Base-by-base conservation (phyloP, 2,797 vertebrate genomes). In the Microcaecilia unicolor region DNA sequence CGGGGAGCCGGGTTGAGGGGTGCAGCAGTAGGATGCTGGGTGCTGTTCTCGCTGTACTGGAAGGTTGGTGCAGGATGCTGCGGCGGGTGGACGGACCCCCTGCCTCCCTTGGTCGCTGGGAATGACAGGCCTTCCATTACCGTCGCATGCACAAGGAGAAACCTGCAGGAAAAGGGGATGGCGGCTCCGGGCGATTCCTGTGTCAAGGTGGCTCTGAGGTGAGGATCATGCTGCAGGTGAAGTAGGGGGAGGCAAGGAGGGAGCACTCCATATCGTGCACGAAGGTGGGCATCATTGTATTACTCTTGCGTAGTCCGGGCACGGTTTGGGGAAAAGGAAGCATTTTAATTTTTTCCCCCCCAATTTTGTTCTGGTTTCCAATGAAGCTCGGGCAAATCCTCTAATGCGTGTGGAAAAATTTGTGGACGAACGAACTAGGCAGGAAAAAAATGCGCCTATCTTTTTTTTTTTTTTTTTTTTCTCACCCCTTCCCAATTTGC, bases 131-230 rank as follows among this genome's bases (percentile, higher is more conserved):
- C 46, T 58, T 43, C 48, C 44, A 15, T 41, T 22, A 15, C 24
- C 28, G 31, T 7, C 13, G 15, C 24, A 8, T 4, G 11, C 16
- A 16, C 3, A 12, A 9, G 17, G 22, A 22, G 24, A 14, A 11
- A 19, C 27, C 7, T 13, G 20, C 7, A 12, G 19, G 24, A 44
- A 34, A 53, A 38, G 54, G 71, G 18, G 58, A 94, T 94, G 92
- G 90, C 90, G 59, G 75, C 74, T 40, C 84, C 70, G 63, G 82
- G 77, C 46, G 93, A 95, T 73, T 91, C 90, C 79, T 86, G 76
- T 35, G 92, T 97, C 51, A 92, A 94, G 88, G 93, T 96, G 65
- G 90, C 86, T 13, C 57, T 93, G 72, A 92, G 93, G 93, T 96
- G 83, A 84, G 84, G 18, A 9, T 22, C 6, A 10, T 28, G 8